Evolutionary conservation across 1,140 invertebrate genomes (phyloP), one percentile per base, ranked within the genome.

Genomic region (Drosophila subobscura): DNA sequence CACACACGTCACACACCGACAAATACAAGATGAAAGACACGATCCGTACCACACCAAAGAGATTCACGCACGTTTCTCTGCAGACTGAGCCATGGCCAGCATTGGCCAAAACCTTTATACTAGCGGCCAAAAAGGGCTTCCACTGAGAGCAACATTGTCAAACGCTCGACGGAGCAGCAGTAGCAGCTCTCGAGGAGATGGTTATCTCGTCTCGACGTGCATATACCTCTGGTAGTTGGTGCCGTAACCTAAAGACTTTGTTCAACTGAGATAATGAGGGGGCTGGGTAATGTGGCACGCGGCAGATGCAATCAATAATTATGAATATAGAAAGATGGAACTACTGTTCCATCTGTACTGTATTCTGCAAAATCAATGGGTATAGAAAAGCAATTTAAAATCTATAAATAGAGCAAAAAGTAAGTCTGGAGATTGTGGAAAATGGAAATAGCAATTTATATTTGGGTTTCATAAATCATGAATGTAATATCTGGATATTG

Each of bases 71-170:
- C 64, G 77, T 50, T 64, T 25, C 57, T 77, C 70, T 75, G 74
- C 60, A 66, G 58, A 85, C 83, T 85, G 74, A 86, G 61, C 70
- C 47, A 37, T 40, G 52, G 49, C 51, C 57, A 56, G 41, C 29
- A 53, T 57, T 42, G 51, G 65, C 77, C 60, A 44, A 70, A 63
- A 75, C 73, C 64, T 85, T 85, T 85, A 85, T 85, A 85, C 53
- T 71, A 66, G 3, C 37, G 33, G 29, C 22, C 23, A 50, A 68
- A 60, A 74, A 75, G 72, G 72, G 72, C 72, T 50, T 8, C 53
- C 45, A 7, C 27, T 37, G 50, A 68, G 65, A 68, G 65, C n/a
- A 55, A 33, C 50, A 68, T 65, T 58, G 72, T 74, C 71, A 57
- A 66, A 73, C 59, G 70, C 70, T 73, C 70, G 23, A 65, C 71